A percentile compares a stretch with the other conserved stretches of the same genome.
Conservation (phyloP, 2,797 vertebrate species). For the Pelobates cultripes region DNA sequence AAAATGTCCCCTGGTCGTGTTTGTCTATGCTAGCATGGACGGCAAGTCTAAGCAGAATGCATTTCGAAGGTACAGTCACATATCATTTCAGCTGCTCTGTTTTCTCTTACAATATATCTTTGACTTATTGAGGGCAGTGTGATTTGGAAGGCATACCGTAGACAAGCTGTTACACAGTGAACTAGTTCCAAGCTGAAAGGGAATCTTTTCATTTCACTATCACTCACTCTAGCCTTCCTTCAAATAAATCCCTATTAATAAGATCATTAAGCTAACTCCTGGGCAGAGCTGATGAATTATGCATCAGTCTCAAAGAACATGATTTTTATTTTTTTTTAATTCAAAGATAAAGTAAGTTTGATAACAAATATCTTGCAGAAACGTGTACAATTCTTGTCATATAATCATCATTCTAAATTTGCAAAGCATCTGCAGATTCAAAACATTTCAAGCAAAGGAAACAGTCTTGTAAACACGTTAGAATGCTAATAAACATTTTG, state of each 20-base stretch:
- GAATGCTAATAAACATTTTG: no score
- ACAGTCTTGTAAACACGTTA: no score
- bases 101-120: conserved; percentile 9
- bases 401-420: no score
- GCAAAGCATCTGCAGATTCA: no score
- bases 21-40: neutral
- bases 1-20: neutral
- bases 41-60: neutral
- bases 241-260: conserved; percentile 4
- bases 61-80: conserved; percentile 8
- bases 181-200: neutral
- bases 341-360: neutral
- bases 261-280: conserved; percentile 16
- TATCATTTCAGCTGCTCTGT: conserved; percentile 1
- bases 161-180: neutral
- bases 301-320: neutral
- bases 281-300: conserved; percentile 7
- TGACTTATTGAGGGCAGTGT: conserved; percentile 41
- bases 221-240: neutral
- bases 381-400: no score
- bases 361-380: neutral
- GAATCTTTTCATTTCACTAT: conserved; percentile 4
- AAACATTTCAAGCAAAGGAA: no score
- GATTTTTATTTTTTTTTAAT: neutral
- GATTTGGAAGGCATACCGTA: conserved; percentile 7